phyloP scores from a whole-genome alignment of 2,113 vertebrate genomes.

The Asarcornis scutulata region DNA sequence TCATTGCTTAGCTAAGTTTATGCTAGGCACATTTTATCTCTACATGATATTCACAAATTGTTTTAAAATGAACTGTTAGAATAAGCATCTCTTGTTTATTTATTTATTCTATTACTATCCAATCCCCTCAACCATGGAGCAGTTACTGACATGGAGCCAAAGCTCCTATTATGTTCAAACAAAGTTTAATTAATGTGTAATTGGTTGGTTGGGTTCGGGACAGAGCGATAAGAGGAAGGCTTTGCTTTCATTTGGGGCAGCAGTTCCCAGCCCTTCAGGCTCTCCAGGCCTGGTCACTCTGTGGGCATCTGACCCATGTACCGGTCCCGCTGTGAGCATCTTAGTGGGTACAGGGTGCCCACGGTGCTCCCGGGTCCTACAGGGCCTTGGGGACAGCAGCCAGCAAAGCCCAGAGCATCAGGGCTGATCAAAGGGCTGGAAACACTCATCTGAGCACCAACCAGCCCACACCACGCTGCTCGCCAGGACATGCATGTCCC shows the following conservation, averaged over 20 bases:
- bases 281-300: not conserved
- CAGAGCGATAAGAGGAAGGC: conserved; percentile 10
- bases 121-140: conserved; percentile 42
- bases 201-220: conserved; percentile 41
- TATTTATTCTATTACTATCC: conserved; percentile 67
- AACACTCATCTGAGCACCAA: not conserved
- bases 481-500: not conserved
- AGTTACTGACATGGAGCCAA: conserved; percentile 61
- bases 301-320: not conserved
- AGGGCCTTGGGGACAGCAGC: not conserved
- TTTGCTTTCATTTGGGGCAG: not conserved
- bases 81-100: conserved; percentile 79
- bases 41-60: conserved; percentile 79
- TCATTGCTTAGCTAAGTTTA: conserved; percentile 73
- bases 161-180: conserved; percentile 61
- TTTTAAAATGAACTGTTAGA: conserved; percentile 84
- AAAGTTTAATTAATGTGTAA: conserved; percentile 63
- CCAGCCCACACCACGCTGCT: accelerated
- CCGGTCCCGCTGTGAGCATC: not conserved
- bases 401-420: not conserved
- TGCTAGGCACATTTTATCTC: conserved; percentile 75
- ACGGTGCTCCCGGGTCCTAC: not conserved
- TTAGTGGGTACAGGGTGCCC: not conserved
- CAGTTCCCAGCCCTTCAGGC: conserved; percentile 22
- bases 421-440: not conserved